Percentiles rank a stretch among this genome's conserved stretches.
Evolutionary conservation across 2,113 vertebrate genomes (phyloP).

Genomic region (Oreocharis arfaki): DNA sequence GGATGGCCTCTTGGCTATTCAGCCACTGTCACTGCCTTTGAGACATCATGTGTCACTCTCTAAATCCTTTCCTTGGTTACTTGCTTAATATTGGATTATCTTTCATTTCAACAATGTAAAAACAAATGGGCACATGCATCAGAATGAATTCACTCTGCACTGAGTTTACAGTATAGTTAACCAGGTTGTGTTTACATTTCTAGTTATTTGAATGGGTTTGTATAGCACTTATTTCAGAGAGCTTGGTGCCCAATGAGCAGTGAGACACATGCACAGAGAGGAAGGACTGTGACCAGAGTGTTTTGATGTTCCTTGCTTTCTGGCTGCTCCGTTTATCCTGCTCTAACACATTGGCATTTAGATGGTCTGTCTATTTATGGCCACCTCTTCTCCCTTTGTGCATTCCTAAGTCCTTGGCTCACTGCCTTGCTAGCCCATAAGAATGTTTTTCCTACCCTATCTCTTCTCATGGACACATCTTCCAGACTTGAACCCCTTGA

Average conservation of each 20-base stretch:
- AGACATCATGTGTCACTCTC: not conserved
- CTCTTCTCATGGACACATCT: not conserved
- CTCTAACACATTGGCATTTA: not conserved
- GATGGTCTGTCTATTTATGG: not conserved
- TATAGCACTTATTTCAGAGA: not conserved
- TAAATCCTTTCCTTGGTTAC: not conserved
- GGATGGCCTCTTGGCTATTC: not conserved
- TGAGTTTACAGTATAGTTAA: not conserved
- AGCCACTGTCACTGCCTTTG: not conserved
- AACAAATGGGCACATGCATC: not conserved
- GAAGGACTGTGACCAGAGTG: not conserved
- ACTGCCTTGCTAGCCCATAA: not conserved
- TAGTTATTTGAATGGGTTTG: not conserved
- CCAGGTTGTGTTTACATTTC: not conserved
- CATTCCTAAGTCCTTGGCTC: not conserved
- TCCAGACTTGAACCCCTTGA: not conserved
- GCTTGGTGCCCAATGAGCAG: not conserved
- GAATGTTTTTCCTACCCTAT: not conserved
- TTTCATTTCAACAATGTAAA: not conserved
- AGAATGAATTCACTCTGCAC: not conserved
- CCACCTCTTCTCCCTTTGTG: not conserved
- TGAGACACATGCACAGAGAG: not conserved
- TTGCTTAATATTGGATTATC: not conserved
- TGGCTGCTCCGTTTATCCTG: not conserved
- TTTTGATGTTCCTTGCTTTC: not conserved